These are phyloP conservation scores for Cossypha caffra DNA, from an alignment of 2,797 vertebrate species.

Conservation along the genomic window DNA sequence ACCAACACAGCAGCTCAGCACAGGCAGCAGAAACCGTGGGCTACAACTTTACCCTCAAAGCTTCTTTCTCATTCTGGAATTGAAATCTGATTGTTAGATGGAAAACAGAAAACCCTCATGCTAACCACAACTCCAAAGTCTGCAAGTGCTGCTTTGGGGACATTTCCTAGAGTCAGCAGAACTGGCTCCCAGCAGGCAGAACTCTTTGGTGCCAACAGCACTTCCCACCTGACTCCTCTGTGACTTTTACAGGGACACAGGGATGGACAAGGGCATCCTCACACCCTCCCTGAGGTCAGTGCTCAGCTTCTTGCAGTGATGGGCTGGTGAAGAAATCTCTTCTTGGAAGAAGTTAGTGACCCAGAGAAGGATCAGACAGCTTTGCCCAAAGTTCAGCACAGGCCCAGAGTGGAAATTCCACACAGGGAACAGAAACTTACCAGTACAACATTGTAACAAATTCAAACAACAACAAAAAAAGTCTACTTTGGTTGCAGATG, in stretches of 20 bases:
- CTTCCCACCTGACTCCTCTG: background rate
- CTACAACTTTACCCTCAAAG: background rate
- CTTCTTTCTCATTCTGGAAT: constrained; percentile 16
- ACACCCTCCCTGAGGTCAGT: background rate
- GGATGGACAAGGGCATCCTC: background rate
- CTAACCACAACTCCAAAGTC: constrained; percentile 20
- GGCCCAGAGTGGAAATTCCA: background rate
- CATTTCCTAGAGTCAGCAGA: background rate
- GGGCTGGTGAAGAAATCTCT: background rate
- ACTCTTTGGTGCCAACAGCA: background rate
- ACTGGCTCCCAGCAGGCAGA: background rate
- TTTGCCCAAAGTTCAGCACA: background rate
- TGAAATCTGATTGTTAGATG: background rate
- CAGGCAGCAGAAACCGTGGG: background rate
- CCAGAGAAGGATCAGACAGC: background rate
- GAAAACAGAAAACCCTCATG: constrained; percentile 11
- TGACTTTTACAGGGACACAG: accelerated
- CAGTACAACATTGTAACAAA: background rate
- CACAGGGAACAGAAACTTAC: background rate
- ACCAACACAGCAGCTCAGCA: background rate
- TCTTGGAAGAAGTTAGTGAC: background rate
- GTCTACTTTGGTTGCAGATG: background rate
- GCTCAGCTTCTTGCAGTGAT: accelerated
- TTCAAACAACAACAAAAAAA: background rate
- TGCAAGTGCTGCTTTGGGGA: background rate